phyloP scores from a whole-genome alignment of 2,888 invertebrate species.

The Hylaea fasciaria region DNA sequence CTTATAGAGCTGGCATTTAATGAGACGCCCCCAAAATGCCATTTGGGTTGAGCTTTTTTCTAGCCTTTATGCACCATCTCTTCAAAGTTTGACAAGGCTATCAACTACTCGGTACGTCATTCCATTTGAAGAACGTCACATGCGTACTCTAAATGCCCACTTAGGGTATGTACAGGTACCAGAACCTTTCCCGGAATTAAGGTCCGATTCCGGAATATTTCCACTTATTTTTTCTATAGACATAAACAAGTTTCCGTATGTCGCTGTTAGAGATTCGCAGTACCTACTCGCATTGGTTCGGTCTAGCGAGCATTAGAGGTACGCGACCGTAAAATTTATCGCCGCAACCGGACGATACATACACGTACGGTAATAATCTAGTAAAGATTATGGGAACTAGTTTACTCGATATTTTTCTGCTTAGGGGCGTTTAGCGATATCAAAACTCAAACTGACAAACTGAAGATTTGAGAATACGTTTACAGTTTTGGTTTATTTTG shows the following conservation, averaged over 20 bases:
- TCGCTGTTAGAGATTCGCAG: neutral
- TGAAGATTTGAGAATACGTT: neutral
- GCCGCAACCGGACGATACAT: slow-evolving; percentile 4
- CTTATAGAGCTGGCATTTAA: neutral
- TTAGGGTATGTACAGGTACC: slow-evolving; percentile 27
- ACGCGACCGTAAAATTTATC: slow-evolving; percentile 32
- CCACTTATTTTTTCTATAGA: slow-evolving; percentile 26
- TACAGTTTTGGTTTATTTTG: no score
- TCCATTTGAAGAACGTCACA: slow-evolving; percentile 19
- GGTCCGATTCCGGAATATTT: slow-evolving; percentile 27
- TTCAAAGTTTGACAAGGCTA: slow-evolving; percentile 20
- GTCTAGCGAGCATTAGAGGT: slow-evolving; percentile 20
- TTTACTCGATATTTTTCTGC: neutral
- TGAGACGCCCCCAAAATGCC: no score
- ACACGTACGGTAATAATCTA: neutral
- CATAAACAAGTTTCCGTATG: slow-evolving; percentile 19
- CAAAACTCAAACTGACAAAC: neutral
- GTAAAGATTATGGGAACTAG: neutral
- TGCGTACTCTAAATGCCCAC: slow-evolving; percentile 24
- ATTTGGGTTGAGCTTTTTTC: neutral
- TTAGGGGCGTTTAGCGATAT: no score
- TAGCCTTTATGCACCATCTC: slow-evolving; percentile 3
- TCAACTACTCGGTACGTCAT: slow-evolving; percentile 5
- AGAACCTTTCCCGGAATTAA: slow-evolving; percentile 28
- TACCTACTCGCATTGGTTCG: slow-evolving; percentile 13